Conservation (phyloP, 2,113 vertebrate genomes). For the Macroglossus sobrinus region DNA sequence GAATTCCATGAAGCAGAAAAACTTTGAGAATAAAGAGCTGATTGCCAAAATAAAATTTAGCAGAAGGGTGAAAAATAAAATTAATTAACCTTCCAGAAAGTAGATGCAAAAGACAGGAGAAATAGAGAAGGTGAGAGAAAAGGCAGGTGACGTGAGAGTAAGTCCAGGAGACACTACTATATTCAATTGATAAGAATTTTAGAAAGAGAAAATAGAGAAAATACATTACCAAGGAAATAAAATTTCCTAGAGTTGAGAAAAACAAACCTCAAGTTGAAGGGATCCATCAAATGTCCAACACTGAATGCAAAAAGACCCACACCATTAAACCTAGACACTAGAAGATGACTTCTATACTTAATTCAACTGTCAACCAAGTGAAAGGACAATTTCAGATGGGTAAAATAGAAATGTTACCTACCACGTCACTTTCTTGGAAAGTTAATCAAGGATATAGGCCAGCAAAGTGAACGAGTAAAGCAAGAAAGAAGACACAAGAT, state of each 20-base stretch:
- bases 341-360: neutral
- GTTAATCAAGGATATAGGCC: neutral
- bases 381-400: neutral
- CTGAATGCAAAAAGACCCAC: neutral
- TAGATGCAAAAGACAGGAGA: neutral
- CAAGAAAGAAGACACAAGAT: neutral
- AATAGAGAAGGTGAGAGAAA: neutral
- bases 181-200: neutral
- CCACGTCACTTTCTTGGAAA: neutral
- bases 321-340: neutral
- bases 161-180: neutral
- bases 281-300: neutral
- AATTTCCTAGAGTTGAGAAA: neutral
- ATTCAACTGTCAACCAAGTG: too few relatives aligned
- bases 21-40: neutral
- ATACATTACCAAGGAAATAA: neutral
- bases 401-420: too few relatives aligned
- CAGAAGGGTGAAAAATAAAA: neutral
- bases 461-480: neutral
- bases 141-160: neutral
- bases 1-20: neutral
- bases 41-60: neutral
- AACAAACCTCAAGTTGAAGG: neutral
- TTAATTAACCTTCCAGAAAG: too few relatives aligned
- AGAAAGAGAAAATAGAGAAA: neutral